Evolutionary conservation across 2,797 vertebrate species (phyloP).

Genomic region (Acrocephalus scirpaceus): DNA sequence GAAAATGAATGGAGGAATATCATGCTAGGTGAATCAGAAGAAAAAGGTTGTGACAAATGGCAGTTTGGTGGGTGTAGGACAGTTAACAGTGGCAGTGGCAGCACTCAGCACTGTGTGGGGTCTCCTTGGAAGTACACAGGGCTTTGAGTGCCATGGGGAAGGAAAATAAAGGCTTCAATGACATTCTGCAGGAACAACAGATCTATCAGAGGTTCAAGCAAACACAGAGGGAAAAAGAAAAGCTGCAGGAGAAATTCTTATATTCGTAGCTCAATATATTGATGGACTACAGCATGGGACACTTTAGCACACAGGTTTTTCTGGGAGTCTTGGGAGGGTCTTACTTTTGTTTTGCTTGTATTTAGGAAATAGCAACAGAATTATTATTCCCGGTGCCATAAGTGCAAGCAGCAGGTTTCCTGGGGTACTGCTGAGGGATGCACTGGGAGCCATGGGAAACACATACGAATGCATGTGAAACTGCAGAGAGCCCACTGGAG

Average conservation of each 20-base stretch:
- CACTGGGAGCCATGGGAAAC: background rate
- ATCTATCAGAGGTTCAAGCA: background rate
- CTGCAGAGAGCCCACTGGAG: background rate
- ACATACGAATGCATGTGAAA: background rate
- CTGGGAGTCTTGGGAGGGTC: background rate
- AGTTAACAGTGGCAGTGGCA: background rate
- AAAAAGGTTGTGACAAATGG: background rate
- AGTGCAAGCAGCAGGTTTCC: background rate
- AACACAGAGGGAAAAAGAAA: background rate
- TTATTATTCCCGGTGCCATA: background rate
- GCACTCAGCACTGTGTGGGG: background rate
- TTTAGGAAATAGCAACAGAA: background rate
- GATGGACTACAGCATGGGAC: fast-evolving
- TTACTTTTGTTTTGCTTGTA: background rate
- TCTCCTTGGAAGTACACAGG: background rate
- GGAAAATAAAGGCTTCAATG: background rate
- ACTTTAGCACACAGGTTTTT: background rate
- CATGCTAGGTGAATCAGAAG: background rate
- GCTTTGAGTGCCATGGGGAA: background rate
- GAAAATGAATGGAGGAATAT: background rate
- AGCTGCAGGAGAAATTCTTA: background rate
- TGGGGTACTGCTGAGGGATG: background rate
- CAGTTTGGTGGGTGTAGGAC: background rate
- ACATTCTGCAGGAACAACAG: background rate
- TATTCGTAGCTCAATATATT: background rate